Base-by-base conservation (phyloP, 2,113 vertebrate species). In the Martes martes region DNA sequence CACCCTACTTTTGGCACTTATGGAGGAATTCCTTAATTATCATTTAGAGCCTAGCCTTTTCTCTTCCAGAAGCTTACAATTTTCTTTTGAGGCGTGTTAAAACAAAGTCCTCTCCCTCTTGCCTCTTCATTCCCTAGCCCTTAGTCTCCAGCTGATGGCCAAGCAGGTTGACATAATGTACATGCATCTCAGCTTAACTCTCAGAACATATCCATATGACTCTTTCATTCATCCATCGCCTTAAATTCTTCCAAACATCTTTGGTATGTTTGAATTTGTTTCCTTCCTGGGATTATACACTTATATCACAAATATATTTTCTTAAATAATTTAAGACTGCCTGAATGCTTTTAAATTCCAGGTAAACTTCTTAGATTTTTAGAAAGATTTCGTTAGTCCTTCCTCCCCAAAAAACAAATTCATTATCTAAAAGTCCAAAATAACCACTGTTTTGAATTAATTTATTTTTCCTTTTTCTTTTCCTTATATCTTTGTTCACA, bases 381-480 rank as follows among this genome's bases (percentile, higher is more conserved):
- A 65, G 57, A 81, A 73, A 95, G 36, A 71, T 87, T 88, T 84
- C 24, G 11, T 61, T 15, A 85, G 9, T 24, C 6, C 7, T 39
- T 85, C 24, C 24, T 4, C 9, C 5, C 39, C 6, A 52, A 87
- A 31, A 67, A 33, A 83, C 31, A 67, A 67, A 87, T 52, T 84
- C 42, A 81, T 80, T 81, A 28, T 65, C 45, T 82, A 86, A 94
- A 91, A 76, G 73, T 74, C 57, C 33, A 87, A 57, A 80, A 31
- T 21, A 21, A 3, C 2, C 33, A 59, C 11, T 71, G 31, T 69
- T 78, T 45, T 39, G 16, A 91, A 61, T 79, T 23, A 79, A 83
- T 89, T 57, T 47, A 36, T 85, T 55, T 89, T 42, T 36, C 21
- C 81, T 80, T 83, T 50, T 31, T 71, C 1, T 14, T 79, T 73